A percentile compares a stretch with the other conserved stretches of the same genome.
These are phyloP conservation scores for Lasioglossum vierecki DNA, from an alignment of 2,888 invertebrate species.

Conservation along the genomic window DNA sequence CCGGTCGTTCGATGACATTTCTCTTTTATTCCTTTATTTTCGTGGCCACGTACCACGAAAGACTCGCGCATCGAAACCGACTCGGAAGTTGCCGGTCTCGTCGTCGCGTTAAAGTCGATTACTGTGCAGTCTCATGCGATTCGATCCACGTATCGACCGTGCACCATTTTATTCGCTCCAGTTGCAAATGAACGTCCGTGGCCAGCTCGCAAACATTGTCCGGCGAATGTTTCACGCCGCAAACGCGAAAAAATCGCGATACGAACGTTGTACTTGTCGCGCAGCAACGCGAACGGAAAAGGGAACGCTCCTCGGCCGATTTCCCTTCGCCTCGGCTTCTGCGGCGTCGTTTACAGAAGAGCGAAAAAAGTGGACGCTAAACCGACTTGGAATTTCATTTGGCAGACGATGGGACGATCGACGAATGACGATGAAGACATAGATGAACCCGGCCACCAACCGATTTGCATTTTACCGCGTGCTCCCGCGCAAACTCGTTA, in stretches of 20 bases:
- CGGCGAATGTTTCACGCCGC: background rate
- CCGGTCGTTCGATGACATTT: conserved; percentile 74
- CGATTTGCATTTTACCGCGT: conserved; percentile 15
- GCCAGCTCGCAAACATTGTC: background rate
- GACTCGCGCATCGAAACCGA: conserved; percentile 12
- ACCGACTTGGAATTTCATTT: conserved; percentile 10
- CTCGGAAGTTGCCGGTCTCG: conserved; percentile 47
- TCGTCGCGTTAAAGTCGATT: conserved; percentile 30
- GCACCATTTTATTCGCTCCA: conserved; percentile 12
- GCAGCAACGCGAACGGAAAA: conserved; percentile 9
- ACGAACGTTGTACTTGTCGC: conserved; percentile 28
- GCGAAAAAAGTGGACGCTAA: background rate
- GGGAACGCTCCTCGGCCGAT: background rate
- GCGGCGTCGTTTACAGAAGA: conserved; percentile 4
- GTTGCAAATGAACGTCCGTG: conserved; percentile 30
- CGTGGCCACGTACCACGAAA: conserved; percentile 44
- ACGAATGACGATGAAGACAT: conserved; percentile 19
- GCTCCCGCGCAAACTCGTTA: background rate
- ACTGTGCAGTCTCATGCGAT: conserved; percentile 35
- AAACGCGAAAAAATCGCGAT: background rate
- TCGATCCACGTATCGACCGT: conserved; percentile 48
- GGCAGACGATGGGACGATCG: background rate
- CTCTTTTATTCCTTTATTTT: conserved; percentile 66
- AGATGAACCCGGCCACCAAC: background rate
- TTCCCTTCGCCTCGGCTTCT: background rate